Conservation (phyloP, 2,888 invertebrate genomes). For the Crossocerus cetratus region DNA sequence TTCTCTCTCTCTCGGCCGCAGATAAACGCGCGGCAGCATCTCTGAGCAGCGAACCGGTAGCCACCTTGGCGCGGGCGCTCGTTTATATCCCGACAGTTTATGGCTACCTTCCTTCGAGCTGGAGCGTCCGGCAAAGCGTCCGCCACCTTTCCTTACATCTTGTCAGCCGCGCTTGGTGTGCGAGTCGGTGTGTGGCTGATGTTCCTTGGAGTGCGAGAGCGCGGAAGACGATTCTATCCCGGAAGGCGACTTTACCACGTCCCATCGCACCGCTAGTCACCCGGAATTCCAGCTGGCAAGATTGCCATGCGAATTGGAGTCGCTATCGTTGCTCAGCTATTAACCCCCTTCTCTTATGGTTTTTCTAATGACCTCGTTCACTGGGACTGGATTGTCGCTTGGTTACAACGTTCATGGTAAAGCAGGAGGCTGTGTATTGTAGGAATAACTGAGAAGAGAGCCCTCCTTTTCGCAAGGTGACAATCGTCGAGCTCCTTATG, state of each 20-base stretch:
- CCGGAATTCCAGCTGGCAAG: conserved; percentile 21
- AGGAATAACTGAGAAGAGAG: too few relatives aligned
- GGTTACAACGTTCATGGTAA: too few relatives aligned
- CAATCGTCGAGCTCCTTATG: too few relatives aligned
- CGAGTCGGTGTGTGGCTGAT: conserved; percentile 24
- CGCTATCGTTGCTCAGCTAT: too few relatives aligned
- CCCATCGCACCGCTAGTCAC: not conserved
- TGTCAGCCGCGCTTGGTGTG: not conserved
- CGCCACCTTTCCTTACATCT: conserved; percentile 6
- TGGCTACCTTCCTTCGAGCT: conserved; percentile 6
- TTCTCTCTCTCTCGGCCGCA: not conserved
- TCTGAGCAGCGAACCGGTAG: not conserved
- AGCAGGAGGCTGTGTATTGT: too few relatives aligned
- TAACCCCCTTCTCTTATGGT: too few relatives aligned
- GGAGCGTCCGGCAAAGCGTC: not conserved
- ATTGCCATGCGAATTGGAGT: not conserved
- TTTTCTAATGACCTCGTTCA: too few relatives aligned
- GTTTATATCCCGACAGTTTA: conserved; percentile 27
- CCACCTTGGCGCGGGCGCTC: conserved; percentile 1
- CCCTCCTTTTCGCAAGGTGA: too few relatives aligned
- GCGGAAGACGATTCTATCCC: conserved; percentile 37
- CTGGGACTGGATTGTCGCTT: too few relatives aligned
- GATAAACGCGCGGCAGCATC: conserved; percentile 29
- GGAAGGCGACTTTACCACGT: not conserved
- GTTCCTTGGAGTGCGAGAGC: conserved; percentile 33